phyloP scores from a whole-genome alignment of 2,888 invertebrate genomes.

The Sisyra nigra region DNA sequence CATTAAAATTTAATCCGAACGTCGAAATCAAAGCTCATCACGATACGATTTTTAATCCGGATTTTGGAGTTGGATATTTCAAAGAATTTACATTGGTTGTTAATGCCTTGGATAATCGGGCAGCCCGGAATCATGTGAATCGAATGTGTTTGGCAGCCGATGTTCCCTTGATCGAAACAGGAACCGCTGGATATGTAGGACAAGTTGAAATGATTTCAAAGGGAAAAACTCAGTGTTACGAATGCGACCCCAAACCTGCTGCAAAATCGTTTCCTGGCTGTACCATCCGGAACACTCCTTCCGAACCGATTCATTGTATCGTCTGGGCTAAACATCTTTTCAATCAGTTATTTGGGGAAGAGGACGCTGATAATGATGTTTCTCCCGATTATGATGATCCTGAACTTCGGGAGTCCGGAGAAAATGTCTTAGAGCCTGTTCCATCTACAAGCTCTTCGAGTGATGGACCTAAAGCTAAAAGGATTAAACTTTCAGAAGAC shows the following conservation, averaged over 20 bases:
- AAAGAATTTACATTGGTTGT: conserved; percentile 81
- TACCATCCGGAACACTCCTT: conserved; percentile 97
- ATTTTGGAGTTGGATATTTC: conserved; percentile 84
- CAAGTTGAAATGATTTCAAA: conserved; percentile 84
- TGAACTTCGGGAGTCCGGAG: conserved; percentile 49
- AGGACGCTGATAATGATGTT: conserved; percentile 93
- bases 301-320: conserved; percentile 97
- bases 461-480: too few relatives aligned
- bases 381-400: conserved; percentile 95
- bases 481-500: too few relatives aligned
- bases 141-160: conserved; percentile 94
- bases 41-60: conserved; percentile 53
- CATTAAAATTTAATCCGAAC: conserved; percentile 73
- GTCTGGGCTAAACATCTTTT: conserved; percentile 99
- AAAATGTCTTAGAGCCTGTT: too few relatives aligned
- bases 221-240: conserved; percentile 87
- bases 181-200: conserved; percentile 93
- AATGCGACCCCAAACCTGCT: conserved; percentile 81
- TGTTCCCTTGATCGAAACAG: conserved; percentile 89
- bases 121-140: conserved; percentile 96
- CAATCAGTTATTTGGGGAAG: conserved; percentile 97
- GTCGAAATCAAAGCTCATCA: conserved; percentile 80
- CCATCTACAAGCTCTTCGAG: too few relatives aligned
- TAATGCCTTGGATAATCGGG: conserved; percentile 93
- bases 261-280: conserved; percentile 95